These are phyloP conservation scores for Ichneumon xanthorius DNA, from an alignment of 2,888 invertebrate genomes.

Conservation along the genomic window DNA sequence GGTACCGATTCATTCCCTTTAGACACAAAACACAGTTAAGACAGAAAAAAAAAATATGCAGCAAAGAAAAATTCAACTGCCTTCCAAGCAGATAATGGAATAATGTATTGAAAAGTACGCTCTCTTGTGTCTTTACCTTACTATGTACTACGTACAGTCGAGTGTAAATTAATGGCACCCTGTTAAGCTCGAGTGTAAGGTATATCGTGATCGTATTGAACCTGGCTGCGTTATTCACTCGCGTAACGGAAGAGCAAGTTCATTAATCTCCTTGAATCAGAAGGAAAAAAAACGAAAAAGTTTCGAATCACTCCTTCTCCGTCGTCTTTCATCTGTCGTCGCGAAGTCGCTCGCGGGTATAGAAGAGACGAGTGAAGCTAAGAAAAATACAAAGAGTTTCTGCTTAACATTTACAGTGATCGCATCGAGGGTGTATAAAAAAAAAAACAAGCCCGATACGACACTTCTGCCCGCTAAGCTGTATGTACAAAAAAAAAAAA, in stretches of 20 bases:
- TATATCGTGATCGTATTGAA: constrained; percentile 52
- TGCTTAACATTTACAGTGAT: neutral
- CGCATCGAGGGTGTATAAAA: neutral
- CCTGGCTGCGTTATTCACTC: constrained; percentile 53
- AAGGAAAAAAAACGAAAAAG: constrained; percentile 5
- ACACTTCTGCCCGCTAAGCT: too few relatives aligned
- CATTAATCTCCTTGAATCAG: constrained; percentile 61
- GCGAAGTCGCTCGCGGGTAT: neutral
- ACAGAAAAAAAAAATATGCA: neutral
- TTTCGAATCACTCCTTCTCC: constrained; percentile 1
- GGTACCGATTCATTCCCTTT: neutral
- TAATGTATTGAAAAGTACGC: constrained; percentile 19
- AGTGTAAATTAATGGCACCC: constrained; percentile 62
- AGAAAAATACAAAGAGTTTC: neutral
- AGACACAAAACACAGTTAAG: neutral
- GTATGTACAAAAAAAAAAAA: neutral
- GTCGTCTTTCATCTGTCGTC: neutral
- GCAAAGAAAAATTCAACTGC: constrained; percentile 54
- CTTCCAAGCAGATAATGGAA: constrained; percentile 53
- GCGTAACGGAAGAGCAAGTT: constrained; percentile 41
- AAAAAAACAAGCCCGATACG: neutral
- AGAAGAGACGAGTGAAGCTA: neutral
- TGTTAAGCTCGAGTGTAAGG: constrained; percentile 11
- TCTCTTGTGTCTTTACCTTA: constrained; percentile 13
- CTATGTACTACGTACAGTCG: neutral